Percentiles rank a stretch among this genome's conserved stretches.
These are phyloP conservation scores for Sebastes aleutianus DNA, from an alignment of 2,797 vertebrate species.

Conservation along the genomic window DNA sequence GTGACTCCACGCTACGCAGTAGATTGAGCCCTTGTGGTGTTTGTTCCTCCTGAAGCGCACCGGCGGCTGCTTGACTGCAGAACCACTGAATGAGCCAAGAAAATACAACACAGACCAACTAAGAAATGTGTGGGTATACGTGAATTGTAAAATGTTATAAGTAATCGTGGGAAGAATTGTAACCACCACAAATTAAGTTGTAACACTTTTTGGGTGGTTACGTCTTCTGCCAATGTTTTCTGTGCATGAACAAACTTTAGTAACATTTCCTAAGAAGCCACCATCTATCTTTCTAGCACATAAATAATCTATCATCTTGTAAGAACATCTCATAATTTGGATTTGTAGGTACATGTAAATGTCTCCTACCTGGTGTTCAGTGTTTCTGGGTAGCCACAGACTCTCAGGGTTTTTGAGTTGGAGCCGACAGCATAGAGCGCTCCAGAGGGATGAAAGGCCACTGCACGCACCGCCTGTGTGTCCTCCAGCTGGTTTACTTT, in stretches of 20 bases:
- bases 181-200: background rate
- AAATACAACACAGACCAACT: background rate
- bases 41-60: slow-evolving; percentile 98
- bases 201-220: background rate
- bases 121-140: background rate
- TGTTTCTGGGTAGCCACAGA: slow-evolving; percentile 92
- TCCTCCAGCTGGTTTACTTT: slow-evolving; percentile 93
- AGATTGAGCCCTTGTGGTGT: slow-evolving; percentile 98
- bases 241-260: background rate
- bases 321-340: background rate
- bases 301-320: background rate
- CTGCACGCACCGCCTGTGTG: slow-evolving; percentile 95
- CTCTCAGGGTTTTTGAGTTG: slow-evolving; percentile 97
- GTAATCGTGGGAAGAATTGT: background rate
- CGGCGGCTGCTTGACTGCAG: slow-evolving; percentile 85
- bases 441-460: slow-evolving; percentile 96
- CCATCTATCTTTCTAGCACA: background rate
- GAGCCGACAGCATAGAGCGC: slow-evolving; percentile 94
- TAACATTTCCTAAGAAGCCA: background rate
- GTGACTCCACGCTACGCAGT: slow-evolving; percentile 98
- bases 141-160: background rate
- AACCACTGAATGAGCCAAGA: slow-evolving; percentile 69
- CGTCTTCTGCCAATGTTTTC: background rate
- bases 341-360: background rate
- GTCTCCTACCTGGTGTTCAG: slow-evolving; percentile 82